Conservation (phyloP, 2,888 invertebrate species). For the Falcaria lacertinaria region DNA sequence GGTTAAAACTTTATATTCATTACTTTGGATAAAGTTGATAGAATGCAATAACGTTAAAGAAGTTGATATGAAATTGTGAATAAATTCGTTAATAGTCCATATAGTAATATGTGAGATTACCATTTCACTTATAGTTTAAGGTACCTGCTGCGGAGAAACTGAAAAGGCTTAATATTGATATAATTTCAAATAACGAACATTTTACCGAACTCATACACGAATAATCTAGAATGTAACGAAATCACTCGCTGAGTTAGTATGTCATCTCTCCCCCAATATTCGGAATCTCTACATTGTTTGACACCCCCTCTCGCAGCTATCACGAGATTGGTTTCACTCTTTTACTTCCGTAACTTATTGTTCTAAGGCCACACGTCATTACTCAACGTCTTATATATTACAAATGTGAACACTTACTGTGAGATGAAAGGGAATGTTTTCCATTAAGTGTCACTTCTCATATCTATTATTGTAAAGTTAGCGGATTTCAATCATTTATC, state of each 20-base stretch:
- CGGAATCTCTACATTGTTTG: slow-evolving; percentile 40
- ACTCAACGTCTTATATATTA: slow-evolving; percentile 65
- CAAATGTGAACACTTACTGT: slow-evolving; percentile 50
- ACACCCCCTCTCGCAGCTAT: slow-evolving; percentile 43
- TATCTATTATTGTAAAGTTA: slow-evolving; percentile 13
- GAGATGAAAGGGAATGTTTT: slow-evolving; percentile 53
- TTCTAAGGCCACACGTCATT: slow-evolving; percentile 67
- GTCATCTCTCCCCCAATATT: slow-evolving; percentile 26
- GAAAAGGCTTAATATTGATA: too few relatives aligned
- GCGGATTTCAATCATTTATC: slow-evolving; percentile 2
- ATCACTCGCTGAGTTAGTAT: slow-evolving; percentile 16
- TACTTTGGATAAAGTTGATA: too few relatives aligned
- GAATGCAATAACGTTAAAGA: too few relatives aligned
- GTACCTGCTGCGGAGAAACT: too few relatives aligned
- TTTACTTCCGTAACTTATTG: slow-evolving; percentile 68
- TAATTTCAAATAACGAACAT: too few relatives aligned
- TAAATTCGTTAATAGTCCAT: too few relatives aligned
- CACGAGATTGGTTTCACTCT: slow-evolving; percentile 69
- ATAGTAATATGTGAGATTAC: too few relatives aligned
- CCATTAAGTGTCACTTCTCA: slow-evolving; percentile 49
- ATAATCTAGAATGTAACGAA: too few relatives aligned
- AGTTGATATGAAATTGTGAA: too few relatives aligned
- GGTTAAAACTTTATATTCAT: too few relatives aligned
- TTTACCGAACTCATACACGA: too few relatives aligned
- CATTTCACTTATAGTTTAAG: too few relatives aligned